phyloP scores from a whole-genome alignment of 2,113 vertebrate species.

The Balaenoptera acutorostrata region DNA sequence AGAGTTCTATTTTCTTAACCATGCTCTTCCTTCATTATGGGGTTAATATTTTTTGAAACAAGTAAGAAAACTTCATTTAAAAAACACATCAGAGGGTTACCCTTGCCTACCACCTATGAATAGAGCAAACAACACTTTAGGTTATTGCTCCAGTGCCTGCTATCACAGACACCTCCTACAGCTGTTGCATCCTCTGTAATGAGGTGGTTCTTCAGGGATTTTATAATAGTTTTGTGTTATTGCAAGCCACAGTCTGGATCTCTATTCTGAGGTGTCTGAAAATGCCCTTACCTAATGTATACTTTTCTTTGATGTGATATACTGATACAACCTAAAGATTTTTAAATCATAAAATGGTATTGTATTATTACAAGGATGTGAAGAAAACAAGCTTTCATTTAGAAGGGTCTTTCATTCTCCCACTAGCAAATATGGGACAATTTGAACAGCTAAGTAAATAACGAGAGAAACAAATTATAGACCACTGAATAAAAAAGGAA shows the following conservation, averaged over 20 bases:
- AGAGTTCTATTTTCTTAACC: background rate
- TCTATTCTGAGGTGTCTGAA: background rate
- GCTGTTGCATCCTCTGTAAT: background rate
- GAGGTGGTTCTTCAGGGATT: background rate
- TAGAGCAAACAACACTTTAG: conserved; percentile 46
- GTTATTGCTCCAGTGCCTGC: background rate
- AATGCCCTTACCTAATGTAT: background rate
- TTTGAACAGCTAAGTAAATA: background rate
- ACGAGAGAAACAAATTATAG: background rate
- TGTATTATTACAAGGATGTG: background rate
- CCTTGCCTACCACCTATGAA: background rate
- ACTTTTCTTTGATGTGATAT: background rate
- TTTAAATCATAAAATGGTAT: background rate
- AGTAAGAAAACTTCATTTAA: background rate
- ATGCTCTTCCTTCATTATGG: background rate
- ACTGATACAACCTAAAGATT: background rate
- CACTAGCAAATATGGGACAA: background rate
- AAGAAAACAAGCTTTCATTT: background rate
- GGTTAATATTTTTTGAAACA: background rate
- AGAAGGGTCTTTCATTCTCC: background rate
- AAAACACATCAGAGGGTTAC: background rate
- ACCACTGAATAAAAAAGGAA: background rate
- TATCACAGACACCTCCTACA: conserved; percentile 24
- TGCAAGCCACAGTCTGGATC: background rate
- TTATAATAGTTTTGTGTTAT: background rate